Evolutionary conservation across 1,140 invertebrate genomes (phyloP).

Genomic region (Macrotrachela quadricornifera): DNA sequence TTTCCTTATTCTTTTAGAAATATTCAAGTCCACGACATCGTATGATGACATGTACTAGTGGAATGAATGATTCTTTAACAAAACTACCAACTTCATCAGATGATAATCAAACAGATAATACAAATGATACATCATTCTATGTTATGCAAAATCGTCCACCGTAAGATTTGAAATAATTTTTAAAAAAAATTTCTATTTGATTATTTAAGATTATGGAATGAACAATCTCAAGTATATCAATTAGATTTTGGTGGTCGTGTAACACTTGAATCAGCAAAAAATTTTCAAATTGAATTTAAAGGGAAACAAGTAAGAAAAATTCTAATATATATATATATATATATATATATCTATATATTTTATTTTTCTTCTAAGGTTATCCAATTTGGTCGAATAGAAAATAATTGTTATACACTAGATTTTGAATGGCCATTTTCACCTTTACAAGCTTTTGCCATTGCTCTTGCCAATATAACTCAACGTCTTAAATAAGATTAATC

Average conservation of each 20-base stretch:
- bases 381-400: conserved; percentile 96
- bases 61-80: too few relatives aligned
- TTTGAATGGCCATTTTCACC: conserved; percentile 97
- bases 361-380: conserved; percentile 34
- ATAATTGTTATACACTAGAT: conserved; percentile 90
- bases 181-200: too few relatives aligned
- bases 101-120: too few relatives aligned
- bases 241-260: conserved; percentile 95
- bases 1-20: too few relatives aligned
- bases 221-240: conserved; percentile 94
- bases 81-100: too few relatives aligned
- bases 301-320: conserved; percentile 89
- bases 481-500: conserved; percentile 57
- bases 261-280: conserved; percentile 95
- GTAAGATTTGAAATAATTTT: conserved; percentile 16
- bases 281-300: conserved; percentile 94
- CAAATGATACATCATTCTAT: conserved; percentile 30
- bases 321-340: too few relatives aligned
- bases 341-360: too few relatives aligned
- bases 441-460: conserved; percentile 89
- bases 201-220: conserved; percentile 62
- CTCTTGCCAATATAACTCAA: conserved; percentile 91
- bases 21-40: too few relatives aligned
- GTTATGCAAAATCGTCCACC: conserved; percentile 96
- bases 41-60: too few relatives aligned